Percentiles rank a stretch among this genome's conserved stretches.
These are phyloP conservation scores for Argyrosomus regius DNA, from an alignment of 2,797 vertebrate genomes.

Conservation along the genomic window DNA sequence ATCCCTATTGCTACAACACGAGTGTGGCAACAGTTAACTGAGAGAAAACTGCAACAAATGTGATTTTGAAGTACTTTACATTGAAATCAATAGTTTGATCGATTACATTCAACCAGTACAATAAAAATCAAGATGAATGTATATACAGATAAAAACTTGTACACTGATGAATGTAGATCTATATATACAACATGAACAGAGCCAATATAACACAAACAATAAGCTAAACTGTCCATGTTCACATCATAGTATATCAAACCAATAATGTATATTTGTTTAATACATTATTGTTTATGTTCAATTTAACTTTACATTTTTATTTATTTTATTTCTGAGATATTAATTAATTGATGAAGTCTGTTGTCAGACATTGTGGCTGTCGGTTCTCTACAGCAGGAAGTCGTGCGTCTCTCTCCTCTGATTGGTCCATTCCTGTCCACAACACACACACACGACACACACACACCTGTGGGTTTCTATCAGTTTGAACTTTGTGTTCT, in stretches of 20 bases:
- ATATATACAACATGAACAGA: neutral
- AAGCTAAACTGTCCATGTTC: neutral
- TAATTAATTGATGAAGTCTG: neutral
- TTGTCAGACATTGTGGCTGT: neutral
- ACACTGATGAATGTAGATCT: neutral
- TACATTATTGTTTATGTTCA: neutral
- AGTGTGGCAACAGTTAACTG: neutral
- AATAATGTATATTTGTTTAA: constrained; percentile 1
- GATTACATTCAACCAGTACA: neutral
- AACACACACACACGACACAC: constrained; percentile 74
- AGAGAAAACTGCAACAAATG: neutral
- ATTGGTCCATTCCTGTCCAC: constrained; percentile 77
- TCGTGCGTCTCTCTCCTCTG: constrained; percentile 70
- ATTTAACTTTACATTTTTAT: neutral
- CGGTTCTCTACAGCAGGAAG: constrained; percentile 55
- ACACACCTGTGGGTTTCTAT: constrained; percentile 81
- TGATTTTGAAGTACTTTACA: neutral
- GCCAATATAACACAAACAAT: neutral
- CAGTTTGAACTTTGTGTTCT: constrained; percentile 82
- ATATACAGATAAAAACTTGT: too few species aligned
- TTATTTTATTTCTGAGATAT: neutral
- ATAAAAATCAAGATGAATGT: neutral
- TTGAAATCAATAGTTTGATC: neutral
- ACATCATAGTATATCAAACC: neutral
- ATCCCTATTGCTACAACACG: neutral